These are phyloP conservation scores for Acrocephalus arundinaceus DNA, from an alignment of 2,113 vertebrate species.

Conservation along the genomic window DNA sequence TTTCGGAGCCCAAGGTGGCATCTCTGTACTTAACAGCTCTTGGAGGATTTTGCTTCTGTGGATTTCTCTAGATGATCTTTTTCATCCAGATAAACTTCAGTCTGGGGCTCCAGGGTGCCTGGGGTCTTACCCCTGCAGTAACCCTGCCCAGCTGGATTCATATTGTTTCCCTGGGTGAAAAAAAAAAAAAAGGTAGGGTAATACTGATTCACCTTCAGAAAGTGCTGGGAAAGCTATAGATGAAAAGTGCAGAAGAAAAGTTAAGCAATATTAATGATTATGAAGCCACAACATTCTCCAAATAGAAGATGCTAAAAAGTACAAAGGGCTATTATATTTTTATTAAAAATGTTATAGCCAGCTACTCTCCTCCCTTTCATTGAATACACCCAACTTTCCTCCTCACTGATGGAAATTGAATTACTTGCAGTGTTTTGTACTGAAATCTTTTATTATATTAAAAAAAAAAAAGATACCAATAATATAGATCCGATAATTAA, in stretches of 20 bases:
- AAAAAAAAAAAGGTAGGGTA: background rate
- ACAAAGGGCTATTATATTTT: conserved; percentile 55
- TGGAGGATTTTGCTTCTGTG: background rate
- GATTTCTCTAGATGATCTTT: background rate
- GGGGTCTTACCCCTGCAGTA: background rate
- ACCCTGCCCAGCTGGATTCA: background rate
- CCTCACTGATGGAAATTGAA: conserved; percentile 63
- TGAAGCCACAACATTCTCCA: background rate
- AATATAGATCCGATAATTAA: conserved; percentile 71
- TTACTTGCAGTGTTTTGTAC: conserved; percentile 65
- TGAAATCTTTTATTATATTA: conserved; percentile 52
- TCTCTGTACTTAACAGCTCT: background rate
- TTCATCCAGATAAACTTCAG: background rate
- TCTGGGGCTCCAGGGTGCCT: background rate
- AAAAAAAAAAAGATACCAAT: conserved; percentile 21
- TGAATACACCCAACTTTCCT: conserved; percentile 56
- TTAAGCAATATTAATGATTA: conserved; percentile 52
- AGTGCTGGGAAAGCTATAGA: background rate
- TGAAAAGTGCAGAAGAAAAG: conserved; percentile 12
- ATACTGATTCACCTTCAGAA: background rate
- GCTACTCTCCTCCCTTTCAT: conserved; percentile 56
- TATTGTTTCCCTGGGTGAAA: background rate
- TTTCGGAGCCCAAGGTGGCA: background rate
- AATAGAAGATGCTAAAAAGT: conserved; percentile 49
- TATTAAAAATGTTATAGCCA: conserved; percentile 63